Conservation (phyloP, 2,797 vertebrate species). For the Lepilemur ruficaudatus region DNA sequence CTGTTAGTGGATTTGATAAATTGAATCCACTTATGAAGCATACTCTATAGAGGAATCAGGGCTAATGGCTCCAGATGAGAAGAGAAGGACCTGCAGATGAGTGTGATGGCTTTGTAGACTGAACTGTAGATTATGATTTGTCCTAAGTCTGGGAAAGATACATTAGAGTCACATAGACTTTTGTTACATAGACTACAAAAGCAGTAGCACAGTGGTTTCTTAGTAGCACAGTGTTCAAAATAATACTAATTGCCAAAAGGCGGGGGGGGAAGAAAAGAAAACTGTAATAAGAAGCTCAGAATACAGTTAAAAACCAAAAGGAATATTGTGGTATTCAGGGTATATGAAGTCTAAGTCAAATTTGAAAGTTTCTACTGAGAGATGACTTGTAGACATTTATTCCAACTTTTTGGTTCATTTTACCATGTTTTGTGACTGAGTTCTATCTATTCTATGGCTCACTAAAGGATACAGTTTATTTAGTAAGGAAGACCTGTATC, state of each 20-base stretch:
- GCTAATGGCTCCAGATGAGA: background rate
- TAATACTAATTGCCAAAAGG: background rate
- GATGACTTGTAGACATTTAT: background rate
- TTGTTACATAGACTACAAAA: background rate
- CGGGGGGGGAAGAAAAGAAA: background rate
- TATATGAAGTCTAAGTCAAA: background rate
- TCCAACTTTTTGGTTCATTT: background rate
- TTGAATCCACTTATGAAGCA: background rate
- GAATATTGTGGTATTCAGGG: background rate
- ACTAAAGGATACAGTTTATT: background rate
- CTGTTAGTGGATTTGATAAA: background rate
- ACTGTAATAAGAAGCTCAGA: background rate
- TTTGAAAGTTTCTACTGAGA: background rate
- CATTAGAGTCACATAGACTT: background rate
- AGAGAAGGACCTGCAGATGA: background rate
- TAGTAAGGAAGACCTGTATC: background rate
- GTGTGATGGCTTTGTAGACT: background rate
- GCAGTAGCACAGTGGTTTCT: background rate
- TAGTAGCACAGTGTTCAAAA: background rate
- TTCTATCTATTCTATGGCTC: background rate
- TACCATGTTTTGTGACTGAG: background rate
- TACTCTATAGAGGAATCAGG: background rate
- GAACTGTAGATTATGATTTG: background rate
- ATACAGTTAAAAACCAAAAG: background rate
- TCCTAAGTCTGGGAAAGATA: background rate